Evolutionary conservation across 2,797 vertebrate genomes (phyloP).

Genomic region (Epinephelus awoara): DNA sequence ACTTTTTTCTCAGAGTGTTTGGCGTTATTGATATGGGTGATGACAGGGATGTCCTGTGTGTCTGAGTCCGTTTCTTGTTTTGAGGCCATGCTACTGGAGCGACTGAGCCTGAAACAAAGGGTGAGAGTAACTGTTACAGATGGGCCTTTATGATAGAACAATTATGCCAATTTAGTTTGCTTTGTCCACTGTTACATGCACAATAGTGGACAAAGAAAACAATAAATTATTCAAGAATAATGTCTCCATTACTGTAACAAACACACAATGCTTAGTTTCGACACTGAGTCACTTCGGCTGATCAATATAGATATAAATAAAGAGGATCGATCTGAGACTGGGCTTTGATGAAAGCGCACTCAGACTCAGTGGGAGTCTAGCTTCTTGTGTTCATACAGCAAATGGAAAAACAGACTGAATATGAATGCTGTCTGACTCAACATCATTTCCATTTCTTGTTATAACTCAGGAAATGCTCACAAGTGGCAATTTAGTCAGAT

Average conservation of each 20-base stretch:
- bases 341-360: slow-evolving; percentile 9
- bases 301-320: slow-evolving; percentile 42
- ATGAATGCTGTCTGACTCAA: slow-evolving; percentile 32
- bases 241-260: slow-evolving; percentile 33
- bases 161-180: not conserved
- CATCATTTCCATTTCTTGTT: slow-evolving; percentile 31
- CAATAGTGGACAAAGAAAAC: slow-evolving; percentile 28
- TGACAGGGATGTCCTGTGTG: slow-evolving; percentile 87
- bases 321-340: slow-evolving; percentile 31
- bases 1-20: slow-evolving; percentile 91
- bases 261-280: not conserved
- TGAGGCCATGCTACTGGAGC: slow-evolving; percentile 96
- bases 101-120: slow-evolving; percentile 88
- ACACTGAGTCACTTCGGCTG: slow-evolving; percentile 22
- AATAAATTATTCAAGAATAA: slow-evolving; percentile 30
- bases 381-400: slow-evolving; percentile 22
- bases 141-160: not conserved
- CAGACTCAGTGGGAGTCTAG: not conserved
- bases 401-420: slow-evolving; percentile 26
- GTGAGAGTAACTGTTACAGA: slow-evolving; percentile 39
- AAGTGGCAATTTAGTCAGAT: slow-evolving; percentile 24
- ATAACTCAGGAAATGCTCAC: slow-evolving; percentile 35
- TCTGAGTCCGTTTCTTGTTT: slow-evolving; percentile 96
- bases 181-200: not conserved
- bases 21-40: slow-evolving; percentile 77